Evolutionary conservation across 2,797 vertebrate species (phyloP).

Genomic region (Loriculus beryllinus): DNA sequence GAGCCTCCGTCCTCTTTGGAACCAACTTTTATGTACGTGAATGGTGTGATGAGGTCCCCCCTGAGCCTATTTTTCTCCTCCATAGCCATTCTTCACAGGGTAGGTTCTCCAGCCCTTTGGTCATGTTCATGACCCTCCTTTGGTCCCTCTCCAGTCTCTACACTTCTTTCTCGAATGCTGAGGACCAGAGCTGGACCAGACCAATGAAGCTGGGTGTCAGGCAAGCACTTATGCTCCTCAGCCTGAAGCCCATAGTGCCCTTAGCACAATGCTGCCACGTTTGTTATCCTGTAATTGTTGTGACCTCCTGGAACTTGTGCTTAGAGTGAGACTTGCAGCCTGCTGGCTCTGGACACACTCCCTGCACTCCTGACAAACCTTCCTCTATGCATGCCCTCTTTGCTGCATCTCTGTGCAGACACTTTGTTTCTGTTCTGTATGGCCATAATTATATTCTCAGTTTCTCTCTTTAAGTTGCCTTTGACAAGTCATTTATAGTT

Average conservation of each 20-base stretch:
- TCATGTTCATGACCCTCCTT: neutral
- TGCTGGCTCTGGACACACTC: neutral
- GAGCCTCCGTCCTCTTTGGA: neutral
- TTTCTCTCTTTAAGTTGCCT: neutral
- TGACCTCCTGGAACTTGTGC: neutral
- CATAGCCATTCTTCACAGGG: neutral
- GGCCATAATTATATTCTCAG: neutral
- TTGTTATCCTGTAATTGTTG: neutral
- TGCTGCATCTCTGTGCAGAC: neutral
- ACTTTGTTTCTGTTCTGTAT: neutral
- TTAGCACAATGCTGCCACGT: neutral
- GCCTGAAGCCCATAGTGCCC: neutral
- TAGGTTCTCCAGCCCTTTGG: neutral
- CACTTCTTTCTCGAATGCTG: neutral
- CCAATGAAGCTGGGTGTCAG: neutral
- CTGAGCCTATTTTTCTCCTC: neutral
- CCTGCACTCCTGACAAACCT: neutral
- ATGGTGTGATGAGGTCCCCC: neutral
- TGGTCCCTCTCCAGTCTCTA: neutral
- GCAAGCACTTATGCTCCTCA: neutral
- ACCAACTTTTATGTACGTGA: neutral
- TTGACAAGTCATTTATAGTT: constrained; percentile 29
- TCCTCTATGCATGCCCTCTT: fast-evolving
- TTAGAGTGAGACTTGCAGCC: fast-evolving
- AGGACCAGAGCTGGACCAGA: neutral